Base-by-base conservation (phyloP, 2,888 invertebrate species). In the Epirrhoe tristata region DNA sequence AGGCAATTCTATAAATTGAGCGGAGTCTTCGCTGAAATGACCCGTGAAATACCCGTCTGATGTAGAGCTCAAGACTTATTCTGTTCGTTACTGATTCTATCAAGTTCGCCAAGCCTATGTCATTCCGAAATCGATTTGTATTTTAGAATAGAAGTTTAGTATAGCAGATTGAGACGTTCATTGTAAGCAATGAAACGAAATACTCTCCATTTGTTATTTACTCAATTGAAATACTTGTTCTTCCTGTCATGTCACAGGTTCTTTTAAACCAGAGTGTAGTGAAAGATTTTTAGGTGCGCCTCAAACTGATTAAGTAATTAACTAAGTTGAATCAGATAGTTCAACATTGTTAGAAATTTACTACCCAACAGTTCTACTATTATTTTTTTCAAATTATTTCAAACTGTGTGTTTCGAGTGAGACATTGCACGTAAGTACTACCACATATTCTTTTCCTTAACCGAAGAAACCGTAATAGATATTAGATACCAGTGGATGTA, bases 1-100 rank as follows among this genome's bases (percentile, higher is more conserved):
- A 79, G 78, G 77, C 80, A 83, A 81, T 84, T 81, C 82, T 80
- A 83, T 77, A 83, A 83, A 83, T 84, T 82, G 83, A 81, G 76
- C 75, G 76, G 73, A 78, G 78, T 75, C 76, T 76, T 74, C 74
- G 68, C 64, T 67, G 68, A 79, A 86, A 85, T 81, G 83, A 77
- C 73, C 81, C 83, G 81, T 83, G 81, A 85, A 85, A 85, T 81
- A 77, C 78, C 77, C 77, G 75, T 76, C 77, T 72, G 83, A 84
- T 85, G 81, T 80, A 78, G 71, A 71, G 73, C 75, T 77, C 77
- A 77, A 81, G 85, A 86, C 77, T 86, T 84, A 86, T 86, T 81
- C 79, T 79, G 76, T 77, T 77, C 75, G 76, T 78, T 81, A 83
- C 79, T 70, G 81, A 81, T 80, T 78, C 81, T 77, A 83, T 74